phyloP scores from a whole-genome alignment of 2,797 vertebrate genomes.

The Xenops minutus region DNA sequence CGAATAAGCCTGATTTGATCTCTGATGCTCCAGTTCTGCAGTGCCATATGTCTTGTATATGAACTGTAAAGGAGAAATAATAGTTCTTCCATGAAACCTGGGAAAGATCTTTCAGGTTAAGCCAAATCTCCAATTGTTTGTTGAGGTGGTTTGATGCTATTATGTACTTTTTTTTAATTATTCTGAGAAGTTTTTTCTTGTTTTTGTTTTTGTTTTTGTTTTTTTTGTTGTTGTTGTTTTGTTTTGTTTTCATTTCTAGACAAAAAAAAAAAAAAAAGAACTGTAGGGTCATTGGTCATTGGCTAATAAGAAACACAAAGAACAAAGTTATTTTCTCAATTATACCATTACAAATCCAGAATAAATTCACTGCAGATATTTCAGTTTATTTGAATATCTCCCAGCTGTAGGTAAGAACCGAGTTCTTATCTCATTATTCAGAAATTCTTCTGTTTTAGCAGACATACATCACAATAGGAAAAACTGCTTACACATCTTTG shows the following conservation, averaged over 20 bases:
- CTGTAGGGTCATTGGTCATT: slow-evolving; percentile 31
- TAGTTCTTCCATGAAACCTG: neutral
- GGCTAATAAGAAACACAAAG: neutral
- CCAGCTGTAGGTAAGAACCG: neutral
- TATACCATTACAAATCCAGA: neutral
- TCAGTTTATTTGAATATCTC: neutral
- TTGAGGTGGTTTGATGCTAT: slow-evolving; percentile 29
- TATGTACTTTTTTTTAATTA: slow-evolving; percentile 8
- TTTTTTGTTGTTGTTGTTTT: no score
- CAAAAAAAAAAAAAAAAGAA: slow-evolving; percentile 36
- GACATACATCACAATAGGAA: neutral
- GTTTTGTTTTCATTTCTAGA: neutral
- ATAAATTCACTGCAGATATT: neutral
- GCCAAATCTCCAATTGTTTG: neutral
- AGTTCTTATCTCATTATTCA: neutral
- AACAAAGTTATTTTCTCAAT: neutral
- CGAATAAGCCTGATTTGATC: neutral
- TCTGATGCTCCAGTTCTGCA: neutral
- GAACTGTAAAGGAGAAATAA: neutral
- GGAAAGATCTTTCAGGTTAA: neutral
- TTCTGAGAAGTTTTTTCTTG: slow-evolving; percentile 26
- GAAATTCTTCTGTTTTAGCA: neutral
- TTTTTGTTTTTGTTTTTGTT: no score
- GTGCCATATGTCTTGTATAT: neutral
- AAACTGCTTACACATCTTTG: neutral